Base-by-base conservation (phyloP, 2,888 invertebrate species). In the Odontocolon sp. region DNA sequence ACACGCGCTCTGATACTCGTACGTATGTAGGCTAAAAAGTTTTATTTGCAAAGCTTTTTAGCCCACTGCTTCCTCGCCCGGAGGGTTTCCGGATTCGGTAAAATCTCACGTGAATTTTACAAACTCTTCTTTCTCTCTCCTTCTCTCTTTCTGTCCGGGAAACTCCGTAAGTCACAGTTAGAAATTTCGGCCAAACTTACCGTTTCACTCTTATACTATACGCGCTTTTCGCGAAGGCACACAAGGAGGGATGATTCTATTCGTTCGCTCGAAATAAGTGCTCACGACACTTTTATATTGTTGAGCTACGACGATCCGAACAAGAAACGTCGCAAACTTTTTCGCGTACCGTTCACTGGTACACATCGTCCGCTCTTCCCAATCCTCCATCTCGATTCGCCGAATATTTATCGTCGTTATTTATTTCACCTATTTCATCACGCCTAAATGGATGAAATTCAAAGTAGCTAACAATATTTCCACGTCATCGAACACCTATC, bases 261-360 rank as follows among this genome's bases (percentile, higher is more conserved):
- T 73, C 57, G 59, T 42, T 63, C 61, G 61, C 68, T 74, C 61
- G 61, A 63, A 74, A 63, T 68, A 68, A 74, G 61, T 74, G 73
- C 38, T 47, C 61, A 28, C 38, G 68, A 74, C 47, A 56, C 61
- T 74, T 54, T 33, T 47, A 54, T 73, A 57, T 59, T 64, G 52
- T 67, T 47, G 59, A 67, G 67, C 6, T 61, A 33, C 23, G 33
- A 8, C 52, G 66, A 42, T 31, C 61, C 38, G 18, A 40, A 33
- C 52, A 36, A 31, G 23, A 54, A 21, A 21, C 28, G 45, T 23
- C 50, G 61, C 45, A 31, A 61, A 73, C 38, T 50, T 73, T 66
- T 73, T 26, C 47, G 9, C 59, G 9, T 21, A 45, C 31, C 67
- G 23, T 45, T 57, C 56, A 14, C 11, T 33, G 56, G 9, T 56